Evolutionary conservation across 1,140 invertebrate genomes (phyloP), one percentile per base, ranked within the genome.

Genomic region (Dendroctonus ponderosae): DNA sequence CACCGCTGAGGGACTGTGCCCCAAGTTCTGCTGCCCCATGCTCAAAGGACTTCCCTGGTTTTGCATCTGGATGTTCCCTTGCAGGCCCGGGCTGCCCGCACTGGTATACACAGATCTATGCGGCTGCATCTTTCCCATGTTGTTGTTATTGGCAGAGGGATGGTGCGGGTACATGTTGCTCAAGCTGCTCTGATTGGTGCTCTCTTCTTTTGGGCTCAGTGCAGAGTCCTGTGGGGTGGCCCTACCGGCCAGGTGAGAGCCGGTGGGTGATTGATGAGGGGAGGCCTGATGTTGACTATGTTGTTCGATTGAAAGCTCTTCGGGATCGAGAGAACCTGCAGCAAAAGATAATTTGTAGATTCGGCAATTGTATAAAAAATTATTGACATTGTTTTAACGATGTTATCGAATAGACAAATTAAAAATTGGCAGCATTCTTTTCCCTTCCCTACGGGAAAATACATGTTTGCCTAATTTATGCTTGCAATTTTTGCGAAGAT

Each of bases 291-390:
- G 69, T 41, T 68, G 58, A 15, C 64, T 9, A 39, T 70, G 70
- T 63, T 84, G 85, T 62, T 87, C 89, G 75, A 89, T 79, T 0
- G 89, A 89, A 37, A 91, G 79, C 75, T 91, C 89, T 75, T 91
- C 89, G 46, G 87, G 86, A 71, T 90, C 86, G 78, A 92, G 82
- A 66, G 87, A 87, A 80, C 90, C 90, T 92, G 82, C 11, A 87
- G 83, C 26, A 49, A 62, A 56, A 40, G 41, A 41, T 56, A 3
- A 46, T 46, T 46, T 46, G 8, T 26, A 26, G 26, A 26, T 26
- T 26, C 26, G 26, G 26, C 1, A 26, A 2, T 26, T 26, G 3
- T 26, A 26, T 26, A 26, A 26, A 26, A 1, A 26, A 2, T 26
- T 26, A 26, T 26, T 26, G 26, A 26, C 3, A 26, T 26, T 1